Evolutionary conservation across 2,888 invertebrate genomes (phyloP), one percentile per base, ranked within the genome.

Genomic region (Periphyllus acericola): DNA sequence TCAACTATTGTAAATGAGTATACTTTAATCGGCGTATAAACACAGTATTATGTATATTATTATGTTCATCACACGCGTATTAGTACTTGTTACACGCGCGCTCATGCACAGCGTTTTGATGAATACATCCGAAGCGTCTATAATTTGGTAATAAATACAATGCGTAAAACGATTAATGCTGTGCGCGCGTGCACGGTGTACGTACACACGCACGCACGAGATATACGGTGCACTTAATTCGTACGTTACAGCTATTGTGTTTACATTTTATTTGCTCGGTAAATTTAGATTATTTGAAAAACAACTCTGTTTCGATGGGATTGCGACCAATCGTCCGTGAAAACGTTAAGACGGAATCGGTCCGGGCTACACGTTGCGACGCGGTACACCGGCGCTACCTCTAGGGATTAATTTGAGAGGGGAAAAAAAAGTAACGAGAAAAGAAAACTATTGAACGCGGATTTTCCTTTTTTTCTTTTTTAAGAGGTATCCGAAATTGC

Each of bases 261-360:
- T 3, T 68, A 68, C 29, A 4, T 66, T 60, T 66, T 36, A 36
- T 66, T 80, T 60, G 36, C 60, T 80, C 80, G 60, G 60, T 79
- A 80, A 36, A 66, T 80, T 80, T 60, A 80, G 17, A 71, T 71
- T 32, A 32, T 71, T 71, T 71, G 32, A 71, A 80, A 80, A 80
- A 66, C 36, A 4, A 19, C 60, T 36, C 14, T 55, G 25, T 25
- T 32, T 36, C 71, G 71, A 29, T 29, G 32, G 71, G 11, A 71
- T 29, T 34, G 36, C n/a, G n/a, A 17, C 80, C 60, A 36, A 80
- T 80, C n/a, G 60, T 34, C 60, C 79, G 17, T n/a, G 36, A 79
- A 79, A 79, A 79, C 60, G 60, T 80, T 80, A 32, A 60, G 36
- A 60, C 14, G n/a, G 34, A 80, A 80, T 66, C 32, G 55, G 55